phyloP scores from a whole-genome alignment of 2,888 invertebrate species.

The Torymus aiolomorphi region DNA sequence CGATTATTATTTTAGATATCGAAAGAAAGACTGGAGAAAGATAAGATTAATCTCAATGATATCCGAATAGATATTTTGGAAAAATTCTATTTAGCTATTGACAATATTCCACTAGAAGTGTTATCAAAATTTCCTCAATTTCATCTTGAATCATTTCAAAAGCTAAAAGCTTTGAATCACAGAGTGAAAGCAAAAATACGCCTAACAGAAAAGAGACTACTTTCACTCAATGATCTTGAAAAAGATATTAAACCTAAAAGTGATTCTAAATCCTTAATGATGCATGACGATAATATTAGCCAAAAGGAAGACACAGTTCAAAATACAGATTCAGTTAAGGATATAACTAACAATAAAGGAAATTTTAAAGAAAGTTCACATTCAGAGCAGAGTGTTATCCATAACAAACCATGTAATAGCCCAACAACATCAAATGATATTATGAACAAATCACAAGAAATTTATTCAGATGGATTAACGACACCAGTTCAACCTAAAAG shows the following conservation, averaged over 20 bases:
- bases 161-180: constrained; percentile 79
- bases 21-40: constrained; percentile 63
- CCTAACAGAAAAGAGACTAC: constrained; percentile 69
- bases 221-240: not conserved
- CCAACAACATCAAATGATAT: no score
- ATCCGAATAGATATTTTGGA: constrained; percentile 81
- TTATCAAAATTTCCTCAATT: constrained; percentile 81
- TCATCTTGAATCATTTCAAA: constrained; percentile 78
- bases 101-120: constrained; percentile 81
- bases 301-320: not conserved
- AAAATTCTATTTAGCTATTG: constrained; percentile 80
- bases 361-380: not conserved
- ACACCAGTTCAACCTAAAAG: constrained; percentile 48
- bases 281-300: not conserved
- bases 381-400: no score
- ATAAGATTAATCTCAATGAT: constrained; percentile 73
- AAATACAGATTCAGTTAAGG: no score
- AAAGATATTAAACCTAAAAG: constrained; percentile 23
- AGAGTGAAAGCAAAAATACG: constrained; percentile 79
- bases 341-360: not conserved
- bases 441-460: no score
- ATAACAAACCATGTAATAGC: no score
- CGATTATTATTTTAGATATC: constrained; percentile 60
- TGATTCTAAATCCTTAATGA: not conserved
- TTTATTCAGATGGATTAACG: not conserved